Conservation (phyloP, 2,113 vertebrate genomes). For the Pseudopipra pipra region DNA sequence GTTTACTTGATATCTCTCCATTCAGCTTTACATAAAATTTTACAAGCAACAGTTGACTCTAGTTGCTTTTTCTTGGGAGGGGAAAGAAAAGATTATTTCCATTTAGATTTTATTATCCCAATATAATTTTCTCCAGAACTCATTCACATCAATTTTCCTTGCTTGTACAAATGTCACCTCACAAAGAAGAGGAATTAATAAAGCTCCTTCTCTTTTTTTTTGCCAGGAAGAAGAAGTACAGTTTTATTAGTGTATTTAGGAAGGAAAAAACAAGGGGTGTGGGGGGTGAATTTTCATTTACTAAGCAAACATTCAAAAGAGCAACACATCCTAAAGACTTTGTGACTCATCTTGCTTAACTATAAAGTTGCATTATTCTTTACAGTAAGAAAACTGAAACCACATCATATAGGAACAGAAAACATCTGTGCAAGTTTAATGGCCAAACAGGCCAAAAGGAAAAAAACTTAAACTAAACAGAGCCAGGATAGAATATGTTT, state of each 20-base stretch:
- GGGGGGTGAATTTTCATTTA: constrained; percentile 18
- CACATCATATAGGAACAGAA: constrained; percentile 63
- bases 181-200: background rate
- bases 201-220: background rate
- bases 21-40: background rate
- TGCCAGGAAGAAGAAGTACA: background rate
- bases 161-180: background rate
- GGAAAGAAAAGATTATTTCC: background rate
- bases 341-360: constrained; percentile 59
- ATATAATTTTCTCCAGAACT: background rate
- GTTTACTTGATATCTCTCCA: background rate
- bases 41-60: background rate
- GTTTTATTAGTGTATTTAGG: background rate
- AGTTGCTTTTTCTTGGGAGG: background rate
- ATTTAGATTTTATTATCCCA: background rate
- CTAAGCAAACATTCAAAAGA: constrained; percentile 59
- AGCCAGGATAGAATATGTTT: constrained; percentile 29
- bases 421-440: constrained; percentile 68
- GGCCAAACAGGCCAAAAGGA: constrained; percentile 30
- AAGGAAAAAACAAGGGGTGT: background rate
- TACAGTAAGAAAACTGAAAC: constrained; percentile 57
- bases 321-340: constrained; percentile 51
- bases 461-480: constrained; percentile 11
- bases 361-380: constrained; percentile 49
- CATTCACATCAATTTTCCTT: background rate